Conservation (phyloP, 2,797 vertebrate species). For the Natrix natrix region DNA sequence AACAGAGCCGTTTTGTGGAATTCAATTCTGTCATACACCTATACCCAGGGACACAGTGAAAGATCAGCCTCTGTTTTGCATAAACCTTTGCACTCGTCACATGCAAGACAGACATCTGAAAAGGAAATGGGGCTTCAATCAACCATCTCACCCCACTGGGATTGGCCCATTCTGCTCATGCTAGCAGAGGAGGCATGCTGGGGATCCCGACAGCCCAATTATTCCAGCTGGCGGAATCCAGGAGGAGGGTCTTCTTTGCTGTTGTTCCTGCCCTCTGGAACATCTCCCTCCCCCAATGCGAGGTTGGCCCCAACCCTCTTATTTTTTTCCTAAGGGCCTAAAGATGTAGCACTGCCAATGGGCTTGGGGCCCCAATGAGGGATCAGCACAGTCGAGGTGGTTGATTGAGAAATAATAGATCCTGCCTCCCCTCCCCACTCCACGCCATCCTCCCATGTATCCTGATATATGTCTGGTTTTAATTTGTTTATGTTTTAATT, state of each 20-base stretch:
- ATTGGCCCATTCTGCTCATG: not conserved
- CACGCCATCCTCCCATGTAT: not conserved
- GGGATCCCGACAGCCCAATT: fast-evolving
- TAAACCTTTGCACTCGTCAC: not conserved
- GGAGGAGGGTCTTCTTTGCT: not conserved
- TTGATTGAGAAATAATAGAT: not conserved
- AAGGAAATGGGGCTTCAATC: not conserved
- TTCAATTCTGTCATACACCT: not conserved
- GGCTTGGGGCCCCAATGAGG: not conserved
- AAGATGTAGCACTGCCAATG: not conserved
- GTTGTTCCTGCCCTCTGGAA: not conserved
- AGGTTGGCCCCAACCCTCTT: not conserved
- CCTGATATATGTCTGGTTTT: not conserved
- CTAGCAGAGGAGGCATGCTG: too few species aligned
- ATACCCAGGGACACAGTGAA: not conserved
- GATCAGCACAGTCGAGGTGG: not conserved
- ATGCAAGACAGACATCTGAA: not conserved
- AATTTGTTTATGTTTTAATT: not conserved
- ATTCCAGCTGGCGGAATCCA: not conserved
- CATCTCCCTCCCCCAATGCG: not conserved
- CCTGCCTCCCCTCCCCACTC: not conserved
- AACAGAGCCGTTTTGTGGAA: not conserved
- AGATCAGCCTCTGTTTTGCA: not conserved
- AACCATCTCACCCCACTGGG: not conserved
- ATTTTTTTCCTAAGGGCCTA: not conserved